Conservation (phyloP, 2,797 vertebrate genomes). For the Pseudochaenichthys georgianus region DNA sequence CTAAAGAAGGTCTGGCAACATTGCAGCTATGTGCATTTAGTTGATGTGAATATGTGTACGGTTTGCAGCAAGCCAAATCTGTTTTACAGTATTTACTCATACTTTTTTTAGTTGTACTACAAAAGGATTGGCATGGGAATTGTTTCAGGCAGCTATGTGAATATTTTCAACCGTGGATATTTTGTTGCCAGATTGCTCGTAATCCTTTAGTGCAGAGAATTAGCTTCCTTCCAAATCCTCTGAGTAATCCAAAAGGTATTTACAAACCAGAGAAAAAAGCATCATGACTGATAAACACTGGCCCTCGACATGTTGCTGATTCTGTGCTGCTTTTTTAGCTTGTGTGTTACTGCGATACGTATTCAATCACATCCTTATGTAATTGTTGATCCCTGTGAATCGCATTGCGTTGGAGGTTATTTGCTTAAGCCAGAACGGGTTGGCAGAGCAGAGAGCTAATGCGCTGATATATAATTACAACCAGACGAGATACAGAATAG, state of each 20-base stretch:
- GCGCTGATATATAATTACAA: constrained; percentile 25
- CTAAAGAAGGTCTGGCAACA: constrained; percentile 5
- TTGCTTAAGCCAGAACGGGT: constrained; percentile 22
- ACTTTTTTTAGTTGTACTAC: background rate
- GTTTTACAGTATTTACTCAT: constrained; percentile 14
- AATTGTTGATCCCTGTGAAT: constrained; percentile 36
- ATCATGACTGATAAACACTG: background rate
- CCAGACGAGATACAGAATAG: constrained; percentile 25
- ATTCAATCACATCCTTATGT: constrained; percentile 28
- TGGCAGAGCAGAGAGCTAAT: constrained; percentile 19
- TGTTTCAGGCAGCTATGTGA: constrained; percentile 14
- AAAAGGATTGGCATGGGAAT: constrained; percentile 19
- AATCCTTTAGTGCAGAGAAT: background rate
- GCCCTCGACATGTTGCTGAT: background rate
- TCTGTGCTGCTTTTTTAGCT: constrained; percentile 1
- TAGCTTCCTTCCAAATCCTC: constrained; percentile 14
- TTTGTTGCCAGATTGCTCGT: background rate
- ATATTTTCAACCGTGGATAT: constrained; percentile 21
- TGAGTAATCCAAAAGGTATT: constrained; percentile 22
- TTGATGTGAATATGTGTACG: constrained; percentile 1
- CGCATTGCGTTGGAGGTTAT: constrained; percentile 27
- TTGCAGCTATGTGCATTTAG: background rate
- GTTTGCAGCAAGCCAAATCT: constrained; percentile 17
- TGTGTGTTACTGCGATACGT: constrained; percentile 1
- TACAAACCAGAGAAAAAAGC: background rate